Evolutionary conservation across 2,888 invertebrate genomes (phyloP), one percentile per base, ranked within the genome.

Genomic region (Harpalus rubripes): DNA sequence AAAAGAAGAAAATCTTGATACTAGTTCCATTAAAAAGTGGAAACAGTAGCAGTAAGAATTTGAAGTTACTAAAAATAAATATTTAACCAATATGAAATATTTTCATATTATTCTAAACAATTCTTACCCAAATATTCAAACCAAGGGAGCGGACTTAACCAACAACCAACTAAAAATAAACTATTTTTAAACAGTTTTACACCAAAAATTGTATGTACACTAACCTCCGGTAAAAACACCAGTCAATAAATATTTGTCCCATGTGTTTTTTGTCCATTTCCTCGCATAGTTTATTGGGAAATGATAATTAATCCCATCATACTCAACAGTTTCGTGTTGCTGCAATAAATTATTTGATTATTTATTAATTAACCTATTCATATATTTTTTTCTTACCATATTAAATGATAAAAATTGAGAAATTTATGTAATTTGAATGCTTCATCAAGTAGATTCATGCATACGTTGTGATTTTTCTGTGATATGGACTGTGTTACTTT

Each of bases 1-100:
- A 61, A 18, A 16, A 61, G 88, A 78, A 56, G 88, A 86, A 4
- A 88, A 5, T 81, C 90, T 87, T 61, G 59, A 15, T 15, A 52
- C 0, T n/a, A 59, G 7, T 76, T 74, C 76, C 10, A 3, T 7
- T 15, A 52, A 1, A 18, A 26, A 18, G 8, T 6, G 22, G 1
- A 63, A 22, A 26, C 26, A 63, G 22, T 1, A 63, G n/a, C 18
- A 63, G 12, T 63, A 63, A 4, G 59, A n/a, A 61, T 7, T 18
- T 5, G 59, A 8, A 61, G 8, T 5, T 63, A 63, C 63, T 63
- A 26, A 22, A 63, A 63, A 22, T 26, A 22, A 63, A 63, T 63
- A 22, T 8, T 61, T 16, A 10, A 63, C 16, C 18, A 26, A 63
- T 22, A 26, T 22, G 26, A 63, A 22, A 10, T 63, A 16, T 59